Percentiles rank a stretch among this genome's conserved stretches.
Evolutionary conservation across 1,140 invertebrate species (phyloP).

Genomic region (Daktulosphaira vitifoliae): DNA sequence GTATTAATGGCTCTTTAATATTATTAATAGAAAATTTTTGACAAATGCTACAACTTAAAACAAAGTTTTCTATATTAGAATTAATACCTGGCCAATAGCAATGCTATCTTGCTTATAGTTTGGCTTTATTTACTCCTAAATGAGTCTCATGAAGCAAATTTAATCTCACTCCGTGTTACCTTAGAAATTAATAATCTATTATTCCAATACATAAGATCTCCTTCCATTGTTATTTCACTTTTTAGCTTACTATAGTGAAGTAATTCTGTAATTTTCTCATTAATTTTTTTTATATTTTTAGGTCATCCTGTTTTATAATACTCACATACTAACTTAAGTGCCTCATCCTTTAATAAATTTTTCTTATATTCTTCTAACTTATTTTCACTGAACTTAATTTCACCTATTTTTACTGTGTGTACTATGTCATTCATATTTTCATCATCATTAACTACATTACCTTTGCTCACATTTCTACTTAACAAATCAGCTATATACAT

Average conservation of each 20-base stretch:
- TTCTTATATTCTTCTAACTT: background rate
- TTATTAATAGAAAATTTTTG: background rate
- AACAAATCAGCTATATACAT: constrained; percentile 30
- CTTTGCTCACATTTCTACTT: constrained; percentile 36
- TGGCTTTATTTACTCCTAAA: constrained; percentile 34
- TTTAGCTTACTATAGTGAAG: constrained; percentile 14
- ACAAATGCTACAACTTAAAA: background rate
- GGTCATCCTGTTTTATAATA: constrained; percentile 1
- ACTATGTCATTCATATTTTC: background rate
- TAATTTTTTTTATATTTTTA: background rate
- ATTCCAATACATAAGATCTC: constrained; percentile 40
- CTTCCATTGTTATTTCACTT: constrained; percentile 36
- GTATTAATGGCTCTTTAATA: constrained; percentile 7
- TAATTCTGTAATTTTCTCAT: background rate
- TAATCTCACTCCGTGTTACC: constrained; percentile 39
- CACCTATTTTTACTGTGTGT: background rate
- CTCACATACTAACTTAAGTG: background rate
- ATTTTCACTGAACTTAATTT: background rate
- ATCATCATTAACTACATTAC: constrained; percentile 34
- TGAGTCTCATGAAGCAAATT: constrained; percentile 42
- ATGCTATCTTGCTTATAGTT: background rate
- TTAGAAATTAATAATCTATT: constrained; percentile 41
- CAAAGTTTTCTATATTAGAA: constrained; percentile 11
- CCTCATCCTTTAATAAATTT: background rate
- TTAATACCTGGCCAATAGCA: constrained; percentile 14